Base-by-base conservation (phyloP, 2,888 invertebrate species). In the Thumatha senex region DNA sequence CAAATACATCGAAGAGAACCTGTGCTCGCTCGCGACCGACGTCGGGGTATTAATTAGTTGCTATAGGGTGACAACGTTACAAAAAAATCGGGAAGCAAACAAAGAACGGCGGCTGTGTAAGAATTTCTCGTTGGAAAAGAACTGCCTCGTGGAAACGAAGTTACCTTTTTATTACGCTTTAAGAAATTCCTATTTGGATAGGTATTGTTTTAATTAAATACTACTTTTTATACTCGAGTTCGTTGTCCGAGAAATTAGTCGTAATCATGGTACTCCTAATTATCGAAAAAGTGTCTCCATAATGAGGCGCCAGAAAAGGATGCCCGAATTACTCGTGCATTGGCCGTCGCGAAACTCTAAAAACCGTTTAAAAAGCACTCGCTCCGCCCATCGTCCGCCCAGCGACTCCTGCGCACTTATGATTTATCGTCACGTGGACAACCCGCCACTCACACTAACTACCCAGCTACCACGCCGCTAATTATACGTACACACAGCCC, bases 311-410 rank as follows among this genome's bases (percentile, higher is more conserved):
- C 86, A 81, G 86, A 88, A 86, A 89, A 86, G 89, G 88, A 85
- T 76, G 82, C 72, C 77, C 80, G 82, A 84, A 82, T 82, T 80
- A 80, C 80, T 76, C 82, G 80, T 79, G 84, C 85, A 88, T 89
- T 89, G 90, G 90, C 80, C 82, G 81, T 73, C 64, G 75, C 72
- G 75, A 78, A 80, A 82, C 86, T 88, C 87, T 89, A 90, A 90
- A 90, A 90, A 90, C 87, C 84, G 87, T 89, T 90, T 89, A 89
- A 89, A 89, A 89, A 84, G 88, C 83, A 85, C 77, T 89, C 82
- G 90, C 90, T 72, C 89, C 90, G 86, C 90, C 90, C 82, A 80
- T 80, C 70, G 77, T 80, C 84, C 89, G 89, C 87, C 89, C 89
- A 82, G 77, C 72, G 76, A 78, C 81, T 85, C 82, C 75, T 78